Evolutionary conservation across 2,888 invertebrate genomes (phyloP).

Genomic region (Ceramica pisi): DNA sequence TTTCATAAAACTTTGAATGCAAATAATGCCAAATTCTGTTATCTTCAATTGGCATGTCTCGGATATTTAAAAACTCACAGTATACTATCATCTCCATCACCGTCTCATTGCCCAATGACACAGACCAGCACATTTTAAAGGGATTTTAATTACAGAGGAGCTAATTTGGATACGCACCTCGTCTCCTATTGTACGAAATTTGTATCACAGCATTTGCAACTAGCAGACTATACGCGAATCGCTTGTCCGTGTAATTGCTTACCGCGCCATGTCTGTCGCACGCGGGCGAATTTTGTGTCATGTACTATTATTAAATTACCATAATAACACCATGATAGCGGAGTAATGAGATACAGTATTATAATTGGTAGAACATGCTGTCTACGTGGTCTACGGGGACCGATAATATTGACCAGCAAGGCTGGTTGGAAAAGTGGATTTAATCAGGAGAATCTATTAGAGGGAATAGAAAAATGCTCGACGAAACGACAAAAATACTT

Average conservation of each 20-base stretch:
- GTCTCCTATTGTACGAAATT: conserved; percentile 36
- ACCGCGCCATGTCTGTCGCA: conserved; percentile 42
- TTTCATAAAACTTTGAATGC: neutral
- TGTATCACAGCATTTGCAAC: conserved; percentile 32
- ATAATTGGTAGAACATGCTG: conserved; percentile 46
- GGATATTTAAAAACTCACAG: neutral
- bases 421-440: neutral
- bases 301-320: conserved; percentile 55
- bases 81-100: neutral
- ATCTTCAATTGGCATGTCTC: neutral
- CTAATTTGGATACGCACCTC: conserved; percentile 14
- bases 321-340: conserved; percentile 45
- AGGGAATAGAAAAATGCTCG: too few relatives aligned
- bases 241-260: conserved; percentile 57
- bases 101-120: neutral
- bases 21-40: neutral
- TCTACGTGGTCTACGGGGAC: conserved; percentile 23
- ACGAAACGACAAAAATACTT: neutral
- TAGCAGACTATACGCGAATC: conserved; percentile 39
- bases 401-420: conserved; percentile 20
- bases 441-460: neutral
- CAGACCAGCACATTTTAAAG: neutral
- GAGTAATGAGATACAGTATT: conserved; percentile 54
- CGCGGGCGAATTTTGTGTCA: conserved; percentile 53
- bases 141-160: neutral